A percentile compares a stretch with the other conserved stretches of the same genome.
These are phyloP conservation scores for Megalurothrips usitatus DNA, from an alignment of 2,888 invertebrate genomes.

Conservation along the genomic window DNA sequence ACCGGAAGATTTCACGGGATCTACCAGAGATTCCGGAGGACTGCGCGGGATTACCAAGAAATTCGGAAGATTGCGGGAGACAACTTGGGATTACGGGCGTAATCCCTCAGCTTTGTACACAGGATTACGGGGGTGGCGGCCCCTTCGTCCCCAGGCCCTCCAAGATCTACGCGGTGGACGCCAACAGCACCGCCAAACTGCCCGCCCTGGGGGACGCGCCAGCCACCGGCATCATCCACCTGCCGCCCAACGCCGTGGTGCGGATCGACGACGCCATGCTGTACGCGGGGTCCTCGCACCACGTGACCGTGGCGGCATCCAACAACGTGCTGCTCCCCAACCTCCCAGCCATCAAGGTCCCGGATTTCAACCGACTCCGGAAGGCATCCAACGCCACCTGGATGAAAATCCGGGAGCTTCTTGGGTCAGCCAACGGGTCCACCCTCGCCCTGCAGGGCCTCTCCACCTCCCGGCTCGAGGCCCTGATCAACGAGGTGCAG, in stretches of 20 bases:
- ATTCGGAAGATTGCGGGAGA: no score
- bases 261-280: background rate
- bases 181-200: no score
- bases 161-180: no score
- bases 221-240: background rate
- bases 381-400: background rate
- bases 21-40: no score
- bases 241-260: background rate
- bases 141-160: background rate
- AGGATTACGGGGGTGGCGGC: background rate
- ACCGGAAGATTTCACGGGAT: no score
- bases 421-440: background rate
- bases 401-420: background rate
- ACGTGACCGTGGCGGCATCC: background rate
- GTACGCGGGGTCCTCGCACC: background rate
- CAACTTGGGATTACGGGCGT: no score
- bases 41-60: no score
- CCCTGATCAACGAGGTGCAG: background rate
- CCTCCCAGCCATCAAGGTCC: background rate
- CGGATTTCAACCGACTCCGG: background rate
- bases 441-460: background rate
- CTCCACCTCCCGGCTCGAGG: background rate
- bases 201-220: no score
- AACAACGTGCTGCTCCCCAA: background rate
- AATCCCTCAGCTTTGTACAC: no score